Conservation (phyloP, 2,113 vertebrate genomes). For the Ptilorrhoa leucosticta region DNA sequence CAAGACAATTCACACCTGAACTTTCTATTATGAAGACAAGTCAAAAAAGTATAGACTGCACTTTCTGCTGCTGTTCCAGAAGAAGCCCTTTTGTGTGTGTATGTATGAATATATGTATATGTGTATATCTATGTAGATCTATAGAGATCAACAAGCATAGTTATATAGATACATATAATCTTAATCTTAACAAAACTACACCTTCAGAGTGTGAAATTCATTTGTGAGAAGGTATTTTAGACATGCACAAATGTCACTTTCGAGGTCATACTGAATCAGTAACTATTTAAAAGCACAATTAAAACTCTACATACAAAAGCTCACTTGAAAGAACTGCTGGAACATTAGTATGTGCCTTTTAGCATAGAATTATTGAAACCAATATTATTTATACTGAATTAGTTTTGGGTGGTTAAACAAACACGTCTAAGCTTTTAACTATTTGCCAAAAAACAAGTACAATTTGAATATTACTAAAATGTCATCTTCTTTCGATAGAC, state of each 20-base stretch:
- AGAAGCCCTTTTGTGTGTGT: slow-evolving; percentile 38
- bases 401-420: slow-evolving; percentile 50
- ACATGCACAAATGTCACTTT: slow-evolving; percentile 73
- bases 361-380: slow-evolving; percentile 60
- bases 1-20: background rate
- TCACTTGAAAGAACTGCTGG: slow-evolving; percentile 72
- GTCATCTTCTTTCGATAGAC: slow-evolving; percentile 27
- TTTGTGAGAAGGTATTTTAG: slow-evolving; percentile 60
- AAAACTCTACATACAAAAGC: slow-evolving; percentile 66
- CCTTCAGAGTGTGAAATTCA: slow-evolving; percentile 13
- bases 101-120: slow-evolving; percentile 53
- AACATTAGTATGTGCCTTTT: slow-evolving; percentile 78
- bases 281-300: slow-evolving; percentile 77
- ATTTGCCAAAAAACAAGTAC: slow-evolving; percentile 69
- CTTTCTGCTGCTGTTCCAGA: slow-evolving; percentile 48
- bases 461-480: slow-evolving; percentile 50
- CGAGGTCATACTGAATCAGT: slow-evolving; percentile 62
- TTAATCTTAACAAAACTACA: slow-evolving; percentile 36
- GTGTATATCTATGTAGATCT: slow-evolving; percentile 59
- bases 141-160: slow-evolving; percentile 39
- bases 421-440: slow-evolving; percentile 50
- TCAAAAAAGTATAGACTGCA: slow-evolving; percentile 45
- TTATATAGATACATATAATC: slow-evolving; percentile 47
- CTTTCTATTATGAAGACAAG: background rate
- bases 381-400: slow-evolving; percentile 63